Evolutionary conservation across 2,113 vertebrate species (phyloP), one percentile per base, ranked within the genome.

Genomic region (Myocastor coypus): DNA sequence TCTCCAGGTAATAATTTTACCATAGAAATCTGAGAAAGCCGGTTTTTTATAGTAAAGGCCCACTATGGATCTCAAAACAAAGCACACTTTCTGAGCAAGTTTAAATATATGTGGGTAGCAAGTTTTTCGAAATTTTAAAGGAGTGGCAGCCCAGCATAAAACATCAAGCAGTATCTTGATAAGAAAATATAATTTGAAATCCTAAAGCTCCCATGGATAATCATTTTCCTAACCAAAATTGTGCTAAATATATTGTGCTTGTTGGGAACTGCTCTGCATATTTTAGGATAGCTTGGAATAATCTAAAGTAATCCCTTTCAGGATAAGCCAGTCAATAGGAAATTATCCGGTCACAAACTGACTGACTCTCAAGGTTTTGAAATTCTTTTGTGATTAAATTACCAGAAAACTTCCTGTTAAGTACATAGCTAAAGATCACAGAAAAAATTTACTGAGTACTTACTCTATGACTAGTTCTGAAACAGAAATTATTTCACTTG

Each of bases 351-450:
- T 3, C 7, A 84, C 63, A 59, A 22, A n/a, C n/a, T n/a, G n/a
- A 73, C 7, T 11, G 30, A 88, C 77, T 4, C 16, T 89, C 34
- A 5, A 92, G 11, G 20, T 71, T 87, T 30, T 66, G 26, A 0
- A 69, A 30, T 55, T 91, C 93, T 71, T 86, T 89, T 61, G 37
- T 93, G 5, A 10, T 81, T 95, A 90, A 57, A 57, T 26, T 34
- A 28, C 11, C 26, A 92, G 40, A 34, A 66, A 78, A 34, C 7
- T 13, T 68, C 0, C 37, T 68, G 32, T 42, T 83, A 69, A 83
- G 50, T 28, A 69, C 10, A 87, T 26, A 87, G 42, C 3, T 34
- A 61, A 68, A 11, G 37, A 87, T 61, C 20, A 32, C 1, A n/a
- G 9, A 40, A 84, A 78, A 89, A 68, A 30, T 55, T 30, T 55